Conservation (phyloP, 2,113 vertebrate genomes). For the Prolemur simus region DNA sequence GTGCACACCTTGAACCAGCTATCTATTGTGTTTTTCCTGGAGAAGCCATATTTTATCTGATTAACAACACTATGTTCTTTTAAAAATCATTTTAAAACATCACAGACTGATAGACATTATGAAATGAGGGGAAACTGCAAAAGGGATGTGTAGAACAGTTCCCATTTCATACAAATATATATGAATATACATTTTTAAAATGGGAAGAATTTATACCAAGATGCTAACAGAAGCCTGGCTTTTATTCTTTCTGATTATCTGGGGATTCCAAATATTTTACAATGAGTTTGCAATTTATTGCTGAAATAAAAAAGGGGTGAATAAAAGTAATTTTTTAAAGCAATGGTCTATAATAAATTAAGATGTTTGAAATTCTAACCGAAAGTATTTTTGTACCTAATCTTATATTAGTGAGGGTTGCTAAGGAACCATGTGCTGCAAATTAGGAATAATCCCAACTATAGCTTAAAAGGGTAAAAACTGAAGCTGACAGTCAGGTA, state of each 20-base stretch:
- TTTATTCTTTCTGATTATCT: background rate
- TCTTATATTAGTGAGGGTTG: slow-evolving; percentile 56
- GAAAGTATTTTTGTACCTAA: slow-evolving; percentile 61
- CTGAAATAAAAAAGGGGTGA: background rate
- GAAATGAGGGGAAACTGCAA: background rate
- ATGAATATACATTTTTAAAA: background rate
- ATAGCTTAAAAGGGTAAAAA: background rate
- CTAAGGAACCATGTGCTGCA: slow-evolving; percentile 54
- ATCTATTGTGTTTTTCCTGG: background rate
- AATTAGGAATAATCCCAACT: slow-evolving; percentile 6
- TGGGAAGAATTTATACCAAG: background rate
- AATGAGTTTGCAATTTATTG: background rate
- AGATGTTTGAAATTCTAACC: slow-evolving; percentile 44
- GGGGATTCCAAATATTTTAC: background rate
- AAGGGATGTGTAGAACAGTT: background rate
- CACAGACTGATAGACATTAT: background rate
- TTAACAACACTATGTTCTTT: background rate
- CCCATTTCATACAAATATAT: background rate
- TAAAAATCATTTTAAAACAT: slow-evolving; percentile 10
- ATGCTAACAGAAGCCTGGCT: background rate
- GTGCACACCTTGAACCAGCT: background rate
- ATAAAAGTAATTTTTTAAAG: slow-evolving; percentile 5
- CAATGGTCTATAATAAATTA: slow-evolving; percentile 48
- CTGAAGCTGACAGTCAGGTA: background rate
- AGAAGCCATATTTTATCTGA: background rate